Evolutionary conservation across 2,888 invertebrate genomes (phyloP), one percentile per base, ranked within the genome.

Genomic region (Volucella inflata): DNA sequence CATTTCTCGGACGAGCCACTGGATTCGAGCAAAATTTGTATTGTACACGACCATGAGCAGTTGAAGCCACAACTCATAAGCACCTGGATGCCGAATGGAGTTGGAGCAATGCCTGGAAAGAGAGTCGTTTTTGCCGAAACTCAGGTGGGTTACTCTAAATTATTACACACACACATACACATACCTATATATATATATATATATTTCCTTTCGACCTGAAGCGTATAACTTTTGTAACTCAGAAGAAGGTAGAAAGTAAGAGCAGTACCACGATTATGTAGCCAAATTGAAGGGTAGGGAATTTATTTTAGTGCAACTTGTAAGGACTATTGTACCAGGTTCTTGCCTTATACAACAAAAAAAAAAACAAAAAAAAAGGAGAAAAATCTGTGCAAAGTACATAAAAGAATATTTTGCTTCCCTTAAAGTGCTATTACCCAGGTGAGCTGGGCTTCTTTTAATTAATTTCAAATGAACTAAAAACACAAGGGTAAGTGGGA

Each of bases 121-220:
- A 96, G 97, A 89, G 95, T 97, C 68, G 95, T 98, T 87, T 97
- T 98, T 90, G 97, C 97, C 55, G 98, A 98, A 92, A 97, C 97
- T 75, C 98, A 98, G 95, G 97, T 96, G 93, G 88, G 90, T 89
- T 53, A 62, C 17, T 21, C n/a, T 8, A 42, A 21, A n/a, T n/a
- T 53, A 30, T 30, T 30, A 30, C 4, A 30, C 30, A 30, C 4
- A 30, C 30, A 30, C 30, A 30, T 30, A 30, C 2, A 2, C 21
- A 4, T 2, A 2, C 4, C 4, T 30, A 30, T 30, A 30, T 21
- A 2, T 1, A 2, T 2, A 2, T 21, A 2, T 21, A 21, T 21
- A 21, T 21, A n/a, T 30, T 30, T 30, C 6, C 1, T 3, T 30
- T 6, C 30, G 30, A 30, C 30, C 30, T 6, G 30, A 30, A 30